Evolutionary conservation across 2,797 vertebrate species (phyloP), one percentile per base, ranked within the genome.

Genomic region (Cynodonichthys magdalenae): DNA sequence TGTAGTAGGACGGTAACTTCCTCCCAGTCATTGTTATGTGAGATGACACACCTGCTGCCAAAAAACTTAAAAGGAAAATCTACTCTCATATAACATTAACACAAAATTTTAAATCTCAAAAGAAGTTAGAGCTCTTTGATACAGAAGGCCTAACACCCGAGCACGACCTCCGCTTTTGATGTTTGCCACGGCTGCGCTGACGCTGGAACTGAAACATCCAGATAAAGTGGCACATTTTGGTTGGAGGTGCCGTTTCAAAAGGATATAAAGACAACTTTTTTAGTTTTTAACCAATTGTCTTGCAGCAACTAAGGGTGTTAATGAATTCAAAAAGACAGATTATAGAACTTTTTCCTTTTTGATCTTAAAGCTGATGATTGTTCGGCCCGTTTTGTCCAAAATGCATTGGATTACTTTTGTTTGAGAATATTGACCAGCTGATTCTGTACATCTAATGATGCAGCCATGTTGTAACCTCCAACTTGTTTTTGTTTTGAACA

Each of bases 81-180:
- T 54, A 49, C 51, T 75, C 44, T 63, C 45, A 18, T 63, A 74
- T 75, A 66, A 63, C 53, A 46, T 65, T 46, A 17, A 28, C 27
- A 59, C 59, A 67, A 66, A 61, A 72, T 66, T 57, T 72, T 17
- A 57, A 75, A 83, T 77, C 69, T 54, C 56, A 75, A 81, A 71
- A 60, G 66, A 81, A 71, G 77, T 63, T 65, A 53, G 28, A 65
- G 54, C 5, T 42, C 83, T 80, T 79, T 81, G 74, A 82, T 61
- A 62, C 15, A 0, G 41, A 53, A 51, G 66, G 47, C n/a, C 54
- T 49, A 81, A 81, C 78, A 69, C 65, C 44, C 1, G 53, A 64
- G 62, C 52, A 18, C 64, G 74, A 80, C 82, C 78, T 71, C 62
- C 44, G 44, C 71, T 50, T 84, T 78, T 82, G 78, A 83, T 75